Evolutionary conservation across 1,140 invertebrate species (phyloP), one percentile per base, ranked within the genome.

Genomic region (Panonychus citri): DNA sequence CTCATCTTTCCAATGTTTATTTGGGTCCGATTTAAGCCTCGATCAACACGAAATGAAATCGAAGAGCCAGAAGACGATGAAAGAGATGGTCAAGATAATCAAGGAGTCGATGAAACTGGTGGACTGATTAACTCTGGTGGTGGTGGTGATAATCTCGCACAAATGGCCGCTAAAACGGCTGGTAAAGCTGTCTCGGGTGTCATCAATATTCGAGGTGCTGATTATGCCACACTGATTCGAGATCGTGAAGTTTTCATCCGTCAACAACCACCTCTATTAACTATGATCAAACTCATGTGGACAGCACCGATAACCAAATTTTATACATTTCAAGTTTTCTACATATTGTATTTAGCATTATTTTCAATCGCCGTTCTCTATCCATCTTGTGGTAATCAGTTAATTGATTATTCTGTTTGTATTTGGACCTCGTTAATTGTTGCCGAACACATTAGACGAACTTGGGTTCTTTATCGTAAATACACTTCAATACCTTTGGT

Each of bases 1-100:
- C 53, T 72, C 8, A 61, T 73, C 17, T 66, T 72, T 56, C 71
- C 71, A 7, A 72, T 72, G 66, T 71, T 68, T 55, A 59, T 69
- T 3, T 73, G 70, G 70, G 66, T 71, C 25, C 58, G 60, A 10
- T 71, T 59, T 25, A 51, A 51, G n/a, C 49, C 49, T 5, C 8
- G 24, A 27, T 48, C 17, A 28, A 48, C 15, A 39, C 53, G 21
- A 25, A 52, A 43, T 52, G 60, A 43, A 25, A 26, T 55, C 7
- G 27, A 50, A 37, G 51, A 26, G 34, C 53, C 2, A 24, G 28
- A 53, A n/a, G 54, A 55, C 58, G 40, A 55, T 10, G 53, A 43
- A 28, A 15, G 27, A 52, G 50, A 54, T 57, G 52, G 50, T n/a
- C 17, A 50, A 21, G 30, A 57, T 42, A 43, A 59, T 28, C 37